Evolutionary conservation across 2,113 vertebrate genomes (phyloP), one percentile per base, ranked within the genome.

Genomic region (Nansenia antarctica): DNA sequence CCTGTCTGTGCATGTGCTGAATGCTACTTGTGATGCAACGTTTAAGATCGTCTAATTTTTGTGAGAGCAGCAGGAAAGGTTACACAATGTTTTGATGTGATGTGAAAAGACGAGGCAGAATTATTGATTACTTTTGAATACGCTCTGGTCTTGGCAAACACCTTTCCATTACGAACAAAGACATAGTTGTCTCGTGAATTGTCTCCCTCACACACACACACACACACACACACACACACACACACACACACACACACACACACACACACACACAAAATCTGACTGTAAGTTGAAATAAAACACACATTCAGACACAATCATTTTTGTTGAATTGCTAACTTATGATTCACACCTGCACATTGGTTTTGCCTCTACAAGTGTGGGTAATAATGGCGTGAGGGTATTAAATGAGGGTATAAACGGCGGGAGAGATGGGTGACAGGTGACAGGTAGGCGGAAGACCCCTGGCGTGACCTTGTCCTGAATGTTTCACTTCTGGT

Each of bases 401-500:
- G 14, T 55, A 12, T 26, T 27, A 31, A 12, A 6, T 31, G 54
- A 47, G 42, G 42, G 14, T 18, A 18, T 12, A 18, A 47, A 18
- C 42, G n/a, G 20, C 3, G 67, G n/a, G n/a, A n/a, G n/a, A 26
- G 69, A 32, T 2, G 57, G 69, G 64, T 80, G 87, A 83, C 77
- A 73, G 81, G 80, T 78, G 77, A 1, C 74, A 69, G n/a, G 20
- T 1, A n/a, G 20, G 45, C 8, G 2, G 22, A 39, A 80, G 86
- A 89, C 88, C 83, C 79, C 32, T 67, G 60, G 62, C 81, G 62
- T 78, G 79, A 89, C 87, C 88, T 88, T 91, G 87, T 76, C 80
- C 76, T 64, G 67, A 79, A 75, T 83, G 79, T 88, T 89, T 89
- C 84, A 73, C 69, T 47, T 73, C 72, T 74, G 80, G 79, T 88